Evolutionary conservation across 2,888 invertebrate genomes (phyloP).

Genomic region (Patella caerulea): DNA sequence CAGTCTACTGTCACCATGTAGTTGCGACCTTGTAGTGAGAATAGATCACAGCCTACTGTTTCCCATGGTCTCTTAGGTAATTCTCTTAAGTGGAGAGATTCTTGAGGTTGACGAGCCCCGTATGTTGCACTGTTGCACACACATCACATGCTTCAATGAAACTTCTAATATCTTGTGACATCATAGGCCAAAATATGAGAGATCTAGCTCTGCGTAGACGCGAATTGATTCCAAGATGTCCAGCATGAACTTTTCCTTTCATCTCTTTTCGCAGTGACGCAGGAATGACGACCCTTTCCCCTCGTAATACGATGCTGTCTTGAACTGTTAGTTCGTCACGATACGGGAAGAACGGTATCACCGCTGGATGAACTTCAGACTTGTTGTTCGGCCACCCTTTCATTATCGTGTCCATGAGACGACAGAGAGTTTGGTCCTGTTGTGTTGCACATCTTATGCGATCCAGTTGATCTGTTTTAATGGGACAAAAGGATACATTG

Average conservation of each 20-base stretch:
- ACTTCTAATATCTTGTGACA: slow-evolving; percentile 35
- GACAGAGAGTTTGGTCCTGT: slow-evolving; percentile 18
- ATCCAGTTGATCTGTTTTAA: slow-evolving; percentile 18
- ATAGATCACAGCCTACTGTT: slow-evolving; percentile 44
- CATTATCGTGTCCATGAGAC: slow-evolving; percentile 17
- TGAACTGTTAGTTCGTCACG: slow-evolving; percentile 27
- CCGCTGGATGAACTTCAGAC: neutral
- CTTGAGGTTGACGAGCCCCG: slow-evolving; percentile 22
- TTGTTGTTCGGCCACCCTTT: slow-evolving; percentile 31
- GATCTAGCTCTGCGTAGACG: slow-evolving; percentile 14
- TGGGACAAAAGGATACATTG: slow-evolving; percentile 10
- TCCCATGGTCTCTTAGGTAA: slow-evolving; percentile 40
- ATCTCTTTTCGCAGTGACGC: slow-evolving; percentile 10
- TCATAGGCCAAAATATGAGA: slow-evolving; percentile 38
- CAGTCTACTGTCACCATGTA: slow-evolving; percentile 44
- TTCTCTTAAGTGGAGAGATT: slow-evolving; percentile 32
- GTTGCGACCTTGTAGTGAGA: slow-evolving; percentile 30
- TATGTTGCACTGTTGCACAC: slow-evolving; percentile 32
- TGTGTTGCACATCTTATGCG: slow-evolving; percentile 21
- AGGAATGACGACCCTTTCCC: slow-evolving; percentile 22
- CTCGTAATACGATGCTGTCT: slow-evolving; percentile 8
- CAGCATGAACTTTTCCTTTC: slow-evolving; percentile 12
- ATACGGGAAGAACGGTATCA: slow-evolving; percentile 17
- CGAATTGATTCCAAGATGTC: slow-evolving; percentile 20
- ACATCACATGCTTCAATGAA: slow-evolving; percentile 33